Evolutionary conservation across 1,140 invertebrate species (phyloP), one percentile per base, ranked within the genome.

Genomic region (Cherax quadricarinatus): DNA sequence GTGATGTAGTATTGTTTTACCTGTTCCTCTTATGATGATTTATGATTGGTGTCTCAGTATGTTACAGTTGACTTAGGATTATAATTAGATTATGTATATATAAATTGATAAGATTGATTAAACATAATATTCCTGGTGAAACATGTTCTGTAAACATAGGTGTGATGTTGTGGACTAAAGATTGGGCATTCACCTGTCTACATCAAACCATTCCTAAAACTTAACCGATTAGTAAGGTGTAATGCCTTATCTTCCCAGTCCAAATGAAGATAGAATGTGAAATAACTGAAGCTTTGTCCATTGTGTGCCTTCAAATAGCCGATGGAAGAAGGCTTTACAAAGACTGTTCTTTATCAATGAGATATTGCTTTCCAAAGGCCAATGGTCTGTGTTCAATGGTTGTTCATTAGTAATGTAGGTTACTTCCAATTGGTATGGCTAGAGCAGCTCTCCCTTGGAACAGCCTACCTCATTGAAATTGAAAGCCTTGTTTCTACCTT

Each of bases 1-100:
- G 90, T 91, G 90, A 91, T 73, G 90, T 91, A 91, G 90, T 84
- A 91, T 86, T 85, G 79, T 91, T 91, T 91, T 91, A 84, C 90
- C 90, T 87, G 62, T 91, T 86, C 90, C 90, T 91, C 90, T 86
- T 91, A 62, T 86, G 62, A 66, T 66, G 84, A 85, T 79, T 86
- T 91, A 70, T 91, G 66, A 91, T 91, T 85, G 90, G 90, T 91
- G 84, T 91, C 79, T 24, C 82, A 84, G 88, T 88, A 88, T 51
- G 85, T 62, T 49, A 60, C 82, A 53, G 62, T 90, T 90, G 30
- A 90, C 21, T 84, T 60, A 80, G 85, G 60, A 86, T 86, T 87
- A 62, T 91, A 84, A 91, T 81, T 91, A 91, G 78, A 91, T 48
- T 91, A 91, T 91, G 84, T 91, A 86, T 91, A 91, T 91, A 91